Percentiles rank a stretch among this genome's conserved stretches.
phyloP scores from a whole-genome alignment of 2,888 invertebrate species.

The Bembecia ichneumoniformis region DNA sequence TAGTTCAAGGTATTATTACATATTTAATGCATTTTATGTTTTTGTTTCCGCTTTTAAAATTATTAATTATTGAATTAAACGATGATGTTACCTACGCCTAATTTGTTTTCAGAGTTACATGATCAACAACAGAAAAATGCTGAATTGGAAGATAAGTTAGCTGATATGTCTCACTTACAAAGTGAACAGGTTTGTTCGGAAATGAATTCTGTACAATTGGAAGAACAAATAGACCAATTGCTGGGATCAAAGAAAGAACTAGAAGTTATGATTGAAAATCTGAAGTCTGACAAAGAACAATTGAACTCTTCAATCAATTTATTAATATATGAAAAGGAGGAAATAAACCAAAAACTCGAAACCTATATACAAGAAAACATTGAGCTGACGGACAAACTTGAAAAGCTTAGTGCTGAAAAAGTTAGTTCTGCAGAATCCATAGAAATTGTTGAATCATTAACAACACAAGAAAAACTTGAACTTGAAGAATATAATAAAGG shows the following conservation, averaged over 20 bases:
- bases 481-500: conserved; percentile 78
- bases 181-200: conserved; percentile 82
- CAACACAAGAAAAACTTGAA: conserved; percentile 79
- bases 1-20: conserved; percentile 71
- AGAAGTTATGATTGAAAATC: conserved; percentile 57
- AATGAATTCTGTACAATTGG: conserved; percentile 83
- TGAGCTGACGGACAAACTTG: conserved; percentile 79
- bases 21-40: neutral
- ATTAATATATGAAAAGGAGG: conserved; percentile 74
- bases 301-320: conserved; percentile 68
- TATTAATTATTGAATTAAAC: neutral
- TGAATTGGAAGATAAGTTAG: conserved; percentile 73
- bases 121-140: conserved; percentile 74
- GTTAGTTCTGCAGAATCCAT: conserved; percentile 84
- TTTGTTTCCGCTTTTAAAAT: neutral
- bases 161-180: conserved; percentile 75
- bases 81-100: neutral
- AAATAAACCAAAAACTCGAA: conserved; percentile 74
- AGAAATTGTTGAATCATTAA: conserved; percentile 80
- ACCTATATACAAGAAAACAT: conserved; percentile 81
- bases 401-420: conserved; percentile 79
- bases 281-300: conserved; percentile 68
- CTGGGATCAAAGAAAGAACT: conserved; percentile 62
- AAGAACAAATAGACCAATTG: conserved; percentile 79
- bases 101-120: conserved; percentile 59